These are phyloP conservation scores for Argopecten irradians DNA, from an alignment of 1,140 invertebrate genomes.

Conservation along the genomic window DNA sequence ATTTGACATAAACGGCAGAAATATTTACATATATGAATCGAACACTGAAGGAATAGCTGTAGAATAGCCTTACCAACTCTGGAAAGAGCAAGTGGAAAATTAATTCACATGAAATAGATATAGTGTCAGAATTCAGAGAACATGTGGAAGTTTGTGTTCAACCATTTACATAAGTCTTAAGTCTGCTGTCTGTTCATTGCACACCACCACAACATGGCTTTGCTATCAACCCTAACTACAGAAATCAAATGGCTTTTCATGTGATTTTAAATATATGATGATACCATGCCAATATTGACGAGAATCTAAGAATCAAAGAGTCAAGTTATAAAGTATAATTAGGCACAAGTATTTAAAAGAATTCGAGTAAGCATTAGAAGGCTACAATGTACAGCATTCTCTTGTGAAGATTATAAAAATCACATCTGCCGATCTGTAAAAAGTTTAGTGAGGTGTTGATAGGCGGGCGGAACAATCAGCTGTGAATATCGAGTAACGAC, in stretches of 20 bases:
- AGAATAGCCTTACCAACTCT: too few relatives aligned
- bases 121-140: neutral
- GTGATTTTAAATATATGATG: neutral
- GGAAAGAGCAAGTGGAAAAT: too few relatives aligned
- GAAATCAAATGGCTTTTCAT: neutral
- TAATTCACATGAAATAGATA: neutral
- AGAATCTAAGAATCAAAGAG: conserved; percentile 3
- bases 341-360: neutral
- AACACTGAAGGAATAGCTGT: too few relatives aligned
- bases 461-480: neutral
- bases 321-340: neutral
- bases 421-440: conserved; percentile 15
- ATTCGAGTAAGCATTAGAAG: neutral
- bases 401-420: conserved; percentile 11
- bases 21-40: too few relatives aligned
- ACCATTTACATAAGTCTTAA: neutral
- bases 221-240: neutral
- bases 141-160: neutral
- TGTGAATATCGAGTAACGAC: conserved; percentile 10
- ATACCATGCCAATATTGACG: neutral
- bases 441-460: conserved; percentile 1
- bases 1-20: too few relatives aligned
- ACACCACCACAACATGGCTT: neutral
- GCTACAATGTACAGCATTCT: conserved; percentile 10
- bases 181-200: neutral